These are phyloP conservation scores for Drosophila dunni DNA, from an alignment of 1,140 invertebrate genomes.

Conservation along the genomic window DNA sequence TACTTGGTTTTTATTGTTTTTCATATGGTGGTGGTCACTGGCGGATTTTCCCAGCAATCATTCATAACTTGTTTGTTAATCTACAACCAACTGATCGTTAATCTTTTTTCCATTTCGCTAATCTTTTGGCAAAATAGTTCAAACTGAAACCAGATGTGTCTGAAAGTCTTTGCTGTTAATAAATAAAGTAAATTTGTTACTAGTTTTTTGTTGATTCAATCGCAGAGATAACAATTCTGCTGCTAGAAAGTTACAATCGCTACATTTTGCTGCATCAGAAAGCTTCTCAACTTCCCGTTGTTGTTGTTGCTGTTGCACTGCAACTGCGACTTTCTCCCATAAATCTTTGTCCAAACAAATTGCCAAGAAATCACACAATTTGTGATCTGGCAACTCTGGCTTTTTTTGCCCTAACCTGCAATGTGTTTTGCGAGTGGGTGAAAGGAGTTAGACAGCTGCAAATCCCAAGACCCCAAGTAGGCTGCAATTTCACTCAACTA, in stretches of 20 bases:
- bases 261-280: conserved; percentile 5
- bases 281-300: conserved; percentile 20
- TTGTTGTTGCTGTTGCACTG: not conserved
- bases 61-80: conserved; percentile 20
- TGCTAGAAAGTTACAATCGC: conserved; percentile 17
- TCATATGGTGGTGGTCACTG: not conserved
- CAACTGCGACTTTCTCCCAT: conserved; percentile 45
- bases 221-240: not conserved
- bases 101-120: not conserved
- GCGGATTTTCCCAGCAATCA: conserved; percentile 26
- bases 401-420: conserved; percentile 18
- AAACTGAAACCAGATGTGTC: not conserved
- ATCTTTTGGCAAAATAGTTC: not conserved
- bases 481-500: conserved; percentile 46
- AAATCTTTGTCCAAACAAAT: conserved; percentile 44
- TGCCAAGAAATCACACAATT: conserved; percentile 47
- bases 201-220: not conserved
- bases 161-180: not conserved
- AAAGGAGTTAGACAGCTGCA: conserved; percentile 50
- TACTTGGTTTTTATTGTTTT: conserved; percentile 11
- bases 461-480: conserved; percentile 7
- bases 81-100: conserved; percentile 8
- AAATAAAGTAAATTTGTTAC: not conserved
- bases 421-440: conserved; percentile 36
- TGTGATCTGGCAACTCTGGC: conserved; percentile 28